Evolutionary conservation across 2,888 invertebrate genomes (phyloP), one percentile per base, ranked within the genome.

Genomic region (Monopis laevigella): DNA sequence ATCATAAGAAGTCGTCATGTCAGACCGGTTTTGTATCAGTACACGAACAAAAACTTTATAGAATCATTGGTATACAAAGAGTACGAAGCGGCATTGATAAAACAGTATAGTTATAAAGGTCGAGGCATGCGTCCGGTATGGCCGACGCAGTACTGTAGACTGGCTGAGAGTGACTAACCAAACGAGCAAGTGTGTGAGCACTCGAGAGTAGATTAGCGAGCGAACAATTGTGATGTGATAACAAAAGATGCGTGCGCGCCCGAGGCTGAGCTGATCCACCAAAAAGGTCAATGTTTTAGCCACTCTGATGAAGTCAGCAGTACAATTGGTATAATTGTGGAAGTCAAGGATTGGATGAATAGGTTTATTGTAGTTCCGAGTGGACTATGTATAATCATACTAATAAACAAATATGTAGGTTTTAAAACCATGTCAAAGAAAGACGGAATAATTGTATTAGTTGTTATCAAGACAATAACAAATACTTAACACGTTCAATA

Each of bases 201-300:
- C 45, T 46, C 43, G 45, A 43, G 44, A 43, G 46, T 10, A 21
- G 36, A 36, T 19, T 36, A 36, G 21, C 12, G 16, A 32, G 14
- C 14, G 16, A 17, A n/a, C n/a, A n/a, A n/a, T n/a, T n/a, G 16
- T 51, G 57, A 52, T 58, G 54, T 54, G 58, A 56, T 58, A 59
- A 60, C 51, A 54, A 48, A 49, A 51, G 52, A 60, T 54, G 58
- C 50, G 53, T 50, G 50, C 47, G 45, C 40, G 45, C 16, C 12
- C 17, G 14, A 21, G 30, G 30, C 10, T 40, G 16, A 12, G 29
- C 50, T 65, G 64, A 65, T 64, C 64, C 58, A 54, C 57, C n/a
- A 50, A 63, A 62, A 75, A 75, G 77, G 75, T 77, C 77, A 75
- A 74, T 75, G 77, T 72, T 74, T 73, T n/a, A n/a, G n/a, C n/a